phyloP scores from a whole-genome alignment of 1,140 invertebrate species.

The Drosophila biarmipes region DNA sequence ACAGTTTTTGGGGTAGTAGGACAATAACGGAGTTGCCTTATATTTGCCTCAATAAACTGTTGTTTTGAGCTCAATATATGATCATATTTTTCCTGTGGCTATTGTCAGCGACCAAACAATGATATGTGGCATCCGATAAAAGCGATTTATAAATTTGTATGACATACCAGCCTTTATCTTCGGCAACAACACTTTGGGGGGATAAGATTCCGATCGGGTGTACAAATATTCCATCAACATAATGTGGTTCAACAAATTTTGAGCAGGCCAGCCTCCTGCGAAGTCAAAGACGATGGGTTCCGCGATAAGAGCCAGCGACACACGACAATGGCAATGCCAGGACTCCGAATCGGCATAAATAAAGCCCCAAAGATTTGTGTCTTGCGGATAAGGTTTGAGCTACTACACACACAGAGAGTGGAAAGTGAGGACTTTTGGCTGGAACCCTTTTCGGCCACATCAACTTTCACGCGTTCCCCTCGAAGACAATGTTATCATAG shows the following conservation, averaged over 20 bases:
- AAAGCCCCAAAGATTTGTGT: conserved; percentile 37
- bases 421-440: conserved; percentile 24
- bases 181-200: conserved; percentile 9
- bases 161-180: conserved; percentile 8
- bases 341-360: conserved; percentile 48
- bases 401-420: conserved; percentile 23
- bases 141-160: conserved; percentile 11
- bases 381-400: conserved; percentile 42
- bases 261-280: conserved; percentile 25
- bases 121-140: conserved; percentile 6
- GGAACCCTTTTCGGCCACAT: conserved; percentile 58
- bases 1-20: background rate
- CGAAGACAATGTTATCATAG: conserved; percentile 78
- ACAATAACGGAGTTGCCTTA: background rate
- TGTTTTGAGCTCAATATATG: too few relatives aligned
- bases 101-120: background rate
- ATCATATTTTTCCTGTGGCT: background rate
- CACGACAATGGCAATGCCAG: conserved; percentile 33
- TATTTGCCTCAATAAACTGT: background rate
- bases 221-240: conserved; percentile 47
- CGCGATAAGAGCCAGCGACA: conserved; percentile 39
- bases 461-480: conserved; percentile 66
- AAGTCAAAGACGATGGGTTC: conserved; percentile 45
- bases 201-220: conserved; percentile 27
- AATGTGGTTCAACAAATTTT: conserved; percentile 34